Base-by-base conservation (phyloP, 1,140 invertebrate genomes). In the Parasteatoda tepidariorum region DNA sequence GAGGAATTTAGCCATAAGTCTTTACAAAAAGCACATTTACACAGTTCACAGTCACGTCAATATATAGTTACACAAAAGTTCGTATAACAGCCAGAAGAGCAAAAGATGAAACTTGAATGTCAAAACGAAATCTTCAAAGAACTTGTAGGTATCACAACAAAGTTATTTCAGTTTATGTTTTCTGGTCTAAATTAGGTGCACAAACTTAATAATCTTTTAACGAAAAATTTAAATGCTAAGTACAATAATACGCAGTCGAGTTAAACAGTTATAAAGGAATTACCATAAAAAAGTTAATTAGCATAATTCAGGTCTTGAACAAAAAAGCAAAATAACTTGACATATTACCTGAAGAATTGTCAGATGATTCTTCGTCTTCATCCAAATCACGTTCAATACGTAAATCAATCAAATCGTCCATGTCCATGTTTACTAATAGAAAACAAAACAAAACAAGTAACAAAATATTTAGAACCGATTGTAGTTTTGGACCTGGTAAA, bases 301-400 rank as follows among this genome's bases (percentile, higher is more conserved):
- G 4, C 38, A 48, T 48, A 18, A 48, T 48, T n/a, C n/a, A n/a
- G n/a, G 38, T 48, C 38, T 48, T 4, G 11, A 59, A 15, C n/a
- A 67, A 61, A 64, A 22, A 68, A 82, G 71, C 38, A 59, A 54
- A 71, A 41, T 82, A 70, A 82, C 59, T 38, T 22, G 74, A 18
- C 64, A 67, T 30, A 67, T 78, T 78, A 78, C 78, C 78, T 82
- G 78, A 70, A 82, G 78, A 82, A 82, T 26, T 55, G n/a, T 68
- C 76, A 15, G 64, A 79, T 33, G 41, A 55, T 30, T 67, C 62
- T 54, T 82, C 78, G 31, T 82, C 78, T 28, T 61, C 78, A 22
- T 31, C 67, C 11, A 82, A 31, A 11, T 30, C 22, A 6, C 26
- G 30, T 5, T 82, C 28, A 59, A 82, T 62, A 28, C 34, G 15